A percentile compares a stretch with the other conserved stretches of the same genome.
These are phyloP conservation scores for Lophius piscatorius DNA, from an alignment of 2,113 vertebrate genomes.

Conservation along the genomic window DNA sequence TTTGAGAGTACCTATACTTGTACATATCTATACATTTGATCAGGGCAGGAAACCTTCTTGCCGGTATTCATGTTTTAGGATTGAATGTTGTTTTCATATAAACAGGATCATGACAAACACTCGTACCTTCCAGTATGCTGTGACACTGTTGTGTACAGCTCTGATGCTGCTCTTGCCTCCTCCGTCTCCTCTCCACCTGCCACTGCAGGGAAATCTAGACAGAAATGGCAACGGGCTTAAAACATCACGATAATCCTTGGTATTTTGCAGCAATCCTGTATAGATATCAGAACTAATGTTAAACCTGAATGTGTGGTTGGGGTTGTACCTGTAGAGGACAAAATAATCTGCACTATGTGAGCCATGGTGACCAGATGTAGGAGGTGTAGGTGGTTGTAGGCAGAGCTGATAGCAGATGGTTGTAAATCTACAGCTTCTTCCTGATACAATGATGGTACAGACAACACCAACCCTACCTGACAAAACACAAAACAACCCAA, in stretches of 20 bases:
- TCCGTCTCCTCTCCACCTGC: constrained; percentile 81
- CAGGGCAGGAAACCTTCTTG: too few relatives aligned
- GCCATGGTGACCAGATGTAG: constrained; percentile 94
- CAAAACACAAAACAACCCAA: background rate
- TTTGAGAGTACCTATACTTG: too few relatives aligned
- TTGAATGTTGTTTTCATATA: background rate
- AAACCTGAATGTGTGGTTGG: background rate
- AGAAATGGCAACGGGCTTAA: background rate
- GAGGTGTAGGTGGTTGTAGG: constrained; percentile 93
- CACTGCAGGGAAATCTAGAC: constrained; percentile 77
- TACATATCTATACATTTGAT: too few relatives aligned
- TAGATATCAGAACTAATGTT: background rate
- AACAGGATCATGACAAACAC: background rate
- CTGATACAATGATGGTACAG: constrained; percentile 93
- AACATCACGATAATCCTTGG: background rate
- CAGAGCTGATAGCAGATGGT: constrained; percentile 89
- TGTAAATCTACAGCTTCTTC: constrained; percentile 91
- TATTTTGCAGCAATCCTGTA: background rate
- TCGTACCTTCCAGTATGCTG: constrained; percentile 85
- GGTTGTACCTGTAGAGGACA: constrained; percentile 80
- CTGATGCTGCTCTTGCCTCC: constrained; percentile 83
- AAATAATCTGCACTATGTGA: constrained; percentile 89
- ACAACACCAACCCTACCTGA: constrained; percentile 91
- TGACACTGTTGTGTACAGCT: constrained; percentile 81
- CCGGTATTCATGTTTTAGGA: background rate